These are phyloP conservation scores for Nautilus pompilius DNA, from an alignment of 1,140 invertebrate species.

Conservation along the genomic window DNA sequence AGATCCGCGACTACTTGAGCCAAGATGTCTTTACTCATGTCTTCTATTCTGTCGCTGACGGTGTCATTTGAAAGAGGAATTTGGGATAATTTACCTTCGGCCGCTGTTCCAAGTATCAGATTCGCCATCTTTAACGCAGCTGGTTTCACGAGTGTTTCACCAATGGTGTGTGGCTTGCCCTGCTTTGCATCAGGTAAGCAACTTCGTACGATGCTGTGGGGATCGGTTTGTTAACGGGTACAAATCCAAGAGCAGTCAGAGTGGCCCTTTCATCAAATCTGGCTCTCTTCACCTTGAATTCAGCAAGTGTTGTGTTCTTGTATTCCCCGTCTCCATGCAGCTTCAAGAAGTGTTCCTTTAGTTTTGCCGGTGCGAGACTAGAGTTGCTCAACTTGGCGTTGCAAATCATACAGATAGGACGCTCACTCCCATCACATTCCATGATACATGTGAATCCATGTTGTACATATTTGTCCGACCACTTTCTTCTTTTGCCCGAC, in stretches of 20 bases:
- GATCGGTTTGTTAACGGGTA: neutral
- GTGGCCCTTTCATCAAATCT: neutral
- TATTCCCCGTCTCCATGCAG: neutral
- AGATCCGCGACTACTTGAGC: neutral
- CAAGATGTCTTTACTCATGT: neutral
- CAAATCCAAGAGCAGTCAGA: neutral
- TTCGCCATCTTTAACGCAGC: neutral
- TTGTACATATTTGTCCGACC: neutral
- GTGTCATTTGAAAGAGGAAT: neutral
- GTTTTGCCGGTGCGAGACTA: neutral
- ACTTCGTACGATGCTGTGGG: neutral
- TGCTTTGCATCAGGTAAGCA: neutral
- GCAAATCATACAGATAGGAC: neutral
- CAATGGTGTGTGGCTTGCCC: neutral
- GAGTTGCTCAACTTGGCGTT: neutral
- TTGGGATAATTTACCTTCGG: neutral
- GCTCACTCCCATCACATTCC: neutral
- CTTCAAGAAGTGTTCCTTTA: neutral
- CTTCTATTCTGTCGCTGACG: neutral
- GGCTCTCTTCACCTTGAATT: neutral
- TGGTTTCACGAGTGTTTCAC: neutral
- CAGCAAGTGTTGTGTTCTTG: neutral
- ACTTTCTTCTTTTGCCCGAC: neutral
- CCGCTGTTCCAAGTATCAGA: neutral
- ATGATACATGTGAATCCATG: neutral